These are phyloP conservation scores for Philonicus albiceps DNA, from an alignment of 2,888 invertebrate species.

Conservation along the genomic window DNA sequence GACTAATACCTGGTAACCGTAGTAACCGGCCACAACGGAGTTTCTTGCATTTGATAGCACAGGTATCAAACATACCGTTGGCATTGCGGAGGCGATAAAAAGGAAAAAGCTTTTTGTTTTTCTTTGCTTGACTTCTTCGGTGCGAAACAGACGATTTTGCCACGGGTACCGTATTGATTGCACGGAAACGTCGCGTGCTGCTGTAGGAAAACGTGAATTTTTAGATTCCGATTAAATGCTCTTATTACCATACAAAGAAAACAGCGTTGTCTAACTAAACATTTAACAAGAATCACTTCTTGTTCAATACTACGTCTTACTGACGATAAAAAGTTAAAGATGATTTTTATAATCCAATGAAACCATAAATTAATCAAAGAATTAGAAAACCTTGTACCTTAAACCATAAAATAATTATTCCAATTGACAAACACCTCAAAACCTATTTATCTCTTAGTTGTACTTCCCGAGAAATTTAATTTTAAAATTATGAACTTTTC, in stretches of 20 bases:
- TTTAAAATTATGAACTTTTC: no score
- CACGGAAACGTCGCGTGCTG: not conserved
- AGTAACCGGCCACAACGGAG: conserved; percentile 26
- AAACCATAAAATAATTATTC: no score
- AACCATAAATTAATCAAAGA: no score
- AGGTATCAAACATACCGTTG: not conserved
- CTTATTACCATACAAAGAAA: conserved; percentile 16
- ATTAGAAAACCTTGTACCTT: no score
- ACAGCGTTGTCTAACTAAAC: not conserved
- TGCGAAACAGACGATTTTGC: not conserved
- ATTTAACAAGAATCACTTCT: no score
- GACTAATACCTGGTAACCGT: conserved; percentile 16
- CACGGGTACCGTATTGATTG: conserved; percentile 1
- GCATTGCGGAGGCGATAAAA: conserved; percentile 14
- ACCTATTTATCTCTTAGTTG: no score
- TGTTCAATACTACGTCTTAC: no score
- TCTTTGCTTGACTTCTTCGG: not conserved
- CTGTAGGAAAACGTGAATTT: not conserved
- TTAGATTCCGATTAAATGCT: not conserved
- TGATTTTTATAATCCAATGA: no score
- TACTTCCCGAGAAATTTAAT: no score
- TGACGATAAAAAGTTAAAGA: no score
- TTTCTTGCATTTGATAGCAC: not conserved
- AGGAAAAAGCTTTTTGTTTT: not conserved
- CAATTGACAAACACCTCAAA: no score